Evolutionary conservation across 2,113 vertebrate genomes (phyloP).

Genomic region (Tichodroma muraria): DNA sequence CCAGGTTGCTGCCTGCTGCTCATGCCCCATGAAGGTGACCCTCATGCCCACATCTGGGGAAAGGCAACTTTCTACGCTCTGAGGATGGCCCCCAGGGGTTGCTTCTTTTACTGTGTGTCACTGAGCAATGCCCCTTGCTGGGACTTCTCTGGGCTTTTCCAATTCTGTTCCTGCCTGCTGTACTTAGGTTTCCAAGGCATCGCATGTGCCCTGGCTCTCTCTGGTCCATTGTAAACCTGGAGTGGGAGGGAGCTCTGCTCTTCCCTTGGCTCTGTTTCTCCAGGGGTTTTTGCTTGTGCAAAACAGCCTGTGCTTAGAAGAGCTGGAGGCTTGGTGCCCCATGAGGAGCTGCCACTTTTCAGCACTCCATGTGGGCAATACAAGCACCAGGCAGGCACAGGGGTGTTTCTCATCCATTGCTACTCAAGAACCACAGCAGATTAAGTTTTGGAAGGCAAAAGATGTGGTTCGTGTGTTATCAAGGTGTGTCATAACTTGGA

Average conservation of each 20-base stretch:
- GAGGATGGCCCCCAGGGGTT: neutral
- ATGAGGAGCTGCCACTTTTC: neutral
- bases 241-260: neutral
- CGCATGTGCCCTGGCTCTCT: rapidly evolving
- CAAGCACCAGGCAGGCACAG: neutral
- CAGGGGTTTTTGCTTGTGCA: neutral
- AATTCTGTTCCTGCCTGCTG: neutral
- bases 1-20: neutral
- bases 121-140: neutral
- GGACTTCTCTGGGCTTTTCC: neutral
- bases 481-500: neutral
- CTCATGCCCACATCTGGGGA: neutral
- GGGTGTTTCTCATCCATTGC: neutral
- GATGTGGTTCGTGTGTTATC: neutral
- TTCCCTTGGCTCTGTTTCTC: neutral
- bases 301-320: neutral
- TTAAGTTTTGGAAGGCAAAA: neutral
- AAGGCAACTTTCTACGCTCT: neutral
- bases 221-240: neutral
- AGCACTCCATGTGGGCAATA: neutral
- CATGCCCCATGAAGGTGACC: rapidly evolving
- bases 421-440: neutral
- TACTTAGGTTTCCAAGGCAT: neutral
- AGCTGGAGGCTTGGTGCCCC: neutral
- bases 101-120: neutral